Conservation (phyloP, 2,888 invertebrate genomes). For the Neoascia interrupta region DNA sequence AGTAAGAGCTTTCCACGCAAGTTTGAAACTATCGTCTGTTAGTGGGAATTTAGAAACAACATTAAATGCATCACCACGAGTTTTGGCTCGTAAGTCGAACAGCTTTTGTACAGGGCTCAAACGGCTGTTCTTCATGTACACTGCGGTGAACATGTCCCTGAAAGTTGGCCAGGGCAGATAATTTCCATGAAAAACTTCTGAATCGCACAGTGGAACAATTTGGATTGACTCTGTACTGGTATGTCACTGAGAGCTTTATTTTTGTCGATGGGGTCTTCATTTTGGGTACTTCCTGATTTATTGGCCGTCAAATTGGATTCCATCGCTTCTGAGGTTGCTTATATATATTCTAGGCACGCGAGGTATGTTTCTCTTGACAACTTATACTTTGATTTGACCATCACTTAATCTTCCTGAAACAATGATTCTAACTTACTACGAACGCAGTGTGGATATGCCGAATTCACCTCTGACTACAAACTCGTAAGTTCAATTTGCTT, state of each 20-base stretch:
- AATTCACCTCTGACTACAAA: conserved; percentile 5
- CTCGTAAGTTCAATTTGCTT: background rate
- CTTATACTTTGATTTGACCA: background rate
- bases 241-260: background rate
- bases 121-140: conserved; percentile 5
- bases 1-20: too few species aligned
- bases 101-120: conserved; percentile 22
- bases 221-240: too few species aligned
- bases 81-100: conserved; percentile 17
- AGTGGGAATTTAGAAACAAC: conserved; percentile 6
- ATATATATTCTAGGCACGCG: background rate
- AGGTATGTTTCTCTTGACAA: conserved; percentile 6
- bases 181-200: conserved; percentile 26
- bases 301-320: background rate
- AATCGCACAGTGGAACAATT: conserved; percentile 34
- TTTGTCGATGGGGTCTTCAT: background rate
- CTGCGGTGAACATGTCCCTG: conserved; percentile 39
- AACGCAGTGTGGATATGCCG: background rate
- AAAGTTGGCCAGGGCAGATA: conserved; percentile 42
- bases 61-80: conserved; percentile 23
- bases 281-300: background rate
- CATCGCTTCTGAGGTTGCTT: too few species aligned
- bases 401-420: background rate
- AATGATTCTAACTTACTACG: background rate
- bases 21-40: background rate